Base-by-base conservation (phyloP, 2,797 vertebrate species). In the Geotrypetes seraphini region DNA sequence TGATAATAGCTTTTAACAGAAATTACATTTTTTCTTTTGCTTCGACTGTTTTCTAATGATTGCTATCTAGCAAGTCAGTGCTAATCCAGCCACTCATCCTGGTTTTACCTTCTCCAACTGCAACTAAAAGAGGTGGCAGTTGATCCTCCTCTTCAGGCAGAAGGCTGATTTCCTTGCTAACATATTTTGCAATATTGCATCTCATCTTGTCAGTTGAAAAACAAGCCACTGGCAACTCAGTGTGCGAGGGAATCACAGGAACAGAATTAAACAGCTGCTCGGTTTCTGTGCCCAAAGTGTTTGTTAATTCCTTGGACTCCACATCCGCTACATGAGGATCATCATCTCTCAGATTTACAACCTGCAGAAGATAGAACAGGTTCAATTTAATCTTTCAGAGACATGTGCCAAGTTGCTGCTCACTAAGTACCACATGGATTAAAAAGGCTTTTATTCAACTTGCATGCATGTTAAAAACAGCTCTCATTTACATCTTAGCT, bases 91-190 rank as follows among this genome's bases (percentile, higher is more conserved):
- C n/a, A n/a, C n/a, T n/a, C n/a, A n/a, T n/a, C n/a, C n/a, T n/a
- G n/a, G n/a, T n/a, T 80, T 81, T 71, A 47, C 63, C 63, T 1
- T 84, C 86, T 42, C 71, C 83, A 4, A 69, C 76, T 34, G 67
- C 50, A 54, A 89, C 73, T 31, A 99, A 19, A 31, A 96, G 79
- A 0, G 96, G 93, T 2, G 96, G 96, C 7, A 98, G 79, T 16
- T 71, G 66, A 1, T 80, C 69, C 3, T 85, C 82, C 10, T 66
- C 78, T 5, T 86, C 82, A 4, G 90, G 85, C 44, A 96, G 40
- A 49, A 98, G 86, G 55, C 77, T 91, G 39, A 78, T 39, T 1
- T 65, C 50, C 17, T 60, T 78, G 28, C 19, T 53, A 29, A 96
- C 83, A 5, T 49, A 67, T 16, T 75, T 78, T 7, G 81, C 68